Percentiles rank a stretch among this genome's conserved stretches.
Evolutionary conservation across 2,797 vertebrate species (phyloP).

Genomic region (Cottoperca gobio): DNA sequence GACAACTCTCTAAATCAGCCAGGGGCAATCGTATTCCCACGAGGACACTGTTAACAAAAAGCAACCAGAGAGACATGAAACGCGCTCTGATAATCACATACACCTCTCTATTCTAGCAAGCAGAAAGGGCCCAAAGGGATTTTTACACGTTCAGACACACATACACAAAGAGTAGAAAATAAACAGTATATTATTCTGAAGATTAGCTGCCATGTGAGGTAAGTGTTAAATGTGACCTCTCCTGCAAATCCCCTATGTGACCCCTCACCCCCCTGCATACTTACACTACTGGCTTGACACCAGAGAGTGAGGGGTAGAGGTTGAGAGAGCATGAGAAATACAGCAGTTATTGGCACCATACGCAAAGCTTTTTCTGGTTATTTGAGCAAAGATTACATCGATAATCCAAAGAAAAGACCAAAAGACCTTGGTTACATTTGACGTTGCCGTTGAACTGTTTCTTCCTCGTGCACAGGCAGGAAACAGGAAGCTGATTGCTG

Average conservation of each 20-base stretch:
- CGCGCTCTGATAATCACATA: constrained; percentile 19
- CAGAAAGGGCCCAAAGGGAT: constrained; percentile 10
- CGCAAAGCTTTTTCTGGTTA: neutral
- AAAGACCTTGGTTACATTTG: neutral
- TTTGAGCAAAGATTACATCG: neutral
- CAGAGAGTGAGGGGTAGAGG: constrained; percentile 6
- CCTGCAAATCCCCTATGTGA: neutral
- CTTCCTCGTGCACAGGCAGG: neutral
- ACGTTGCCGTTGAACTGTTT: neutral
- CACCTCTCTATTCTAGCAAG: constrained; percentile 46
- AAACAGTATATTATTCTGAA: constrained; percentile 31
- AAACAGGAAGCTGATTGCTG: neutral
- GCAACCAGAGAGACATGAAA: constrained; percentile 41
- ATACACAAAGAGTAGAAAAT: constrained; percentile 8
- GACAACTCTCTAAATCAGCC: constrained; percentile 51
- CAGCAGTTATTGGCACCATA: neutral
- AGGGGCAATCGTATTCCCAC: constrained; percentile 53
- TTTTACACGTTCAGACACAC: constrained; percentile 28
- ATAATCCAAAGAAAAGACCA: constrained; percentile 31
- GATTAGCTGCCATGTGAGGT: constrained; percentile 28
- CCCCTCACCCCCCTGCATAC: constrained; percentile 18
- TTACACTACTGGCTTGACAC: constrained; percentile 11
- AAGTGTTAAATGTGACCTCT: constrained; percentile 33
- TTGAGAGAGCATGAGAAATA: constrained; percentile 23
- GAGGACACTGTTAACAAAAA: constrained; percentile 62